Base-by-base conservation (phyloP, 2,888 invertebrate genomes). In the Bugulina stolonifera region DNA sequence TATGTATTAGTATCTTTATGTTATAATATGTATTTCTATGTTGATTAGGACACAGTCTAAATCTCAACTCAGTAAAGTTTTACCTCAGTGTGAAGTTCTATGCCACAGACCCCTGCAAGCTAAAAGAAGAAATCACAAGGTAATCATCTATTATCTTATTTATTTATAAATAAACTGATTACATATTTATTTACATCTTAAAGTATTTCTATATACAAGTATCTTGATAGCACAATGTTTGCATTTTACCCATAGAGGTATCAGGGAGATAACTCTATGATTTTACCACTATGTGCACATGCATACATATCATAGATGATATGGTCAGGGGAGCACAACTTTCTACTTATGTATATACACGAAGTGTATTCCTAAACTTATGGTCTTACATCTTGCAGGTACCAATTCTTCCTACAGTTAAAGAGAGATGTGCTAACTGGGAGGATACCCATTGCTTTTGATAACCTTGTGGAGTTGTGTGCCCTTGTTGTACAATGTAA, bases 11-110 rank as follows among this genome's bases (percentile, higher is more conserved):
- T 69, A 5, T 3, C 5, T 23, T 29, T n/a, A 1, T 69, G 5
- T 10, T 32, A 5, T 34, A 25, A n/a, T 32, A n/a, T 69, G 27
- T 69, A 1, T 1, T 10, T 32, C n/a, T n/a, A 10, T 57, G 57
- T 23, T 25, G 5, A 14, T 5, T 34, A 64, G 64, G 64, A 14
- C 27, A 64, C 64, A 5, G 32, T 34, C 5, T 64, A 32, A 27
- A 32, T n/a, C 18, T 27, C 78, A 85, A 87, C 73, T 89, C 91
- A 43, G 91, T 92, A 85, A 94, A 93, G 73, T 89, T 96, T 79
- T 96, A 96, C 86, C 95, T 97, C 83, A 94, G 95, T 73, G 94
- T 97, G 75, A 96, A 96, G 86, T 97, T 95, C 86, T 97, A 97
- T 86, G 94, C 95, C 1, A 93, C 93, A 0, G 96, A 97, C 87